Conservation (phyloP, 2,797 vertebrate genomes). For the Lophotriccus pileatus region DNA sequence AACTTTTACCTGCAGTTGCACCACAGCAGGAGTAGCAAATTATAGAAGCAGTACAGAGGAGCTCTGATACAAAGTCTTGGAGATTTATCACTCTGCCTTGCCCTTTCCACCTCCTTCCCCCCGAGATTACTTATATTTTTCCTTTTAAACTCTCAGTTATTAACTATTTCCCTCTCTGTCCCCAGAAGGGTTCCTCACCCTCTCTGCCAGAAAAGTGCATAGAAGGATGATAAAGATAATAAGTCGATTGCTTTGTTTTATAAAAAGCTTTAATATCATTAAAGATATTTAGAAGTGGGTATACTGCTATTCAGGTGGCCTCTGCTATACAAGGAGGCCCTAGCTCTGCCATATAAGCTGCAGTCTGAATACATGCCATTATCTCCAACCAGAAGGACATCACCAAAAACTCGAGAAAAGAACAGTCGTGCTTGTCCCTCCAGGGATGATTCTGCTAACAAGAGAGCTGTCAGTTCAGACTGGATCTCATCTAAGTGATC, state of each 20-base stretch:
- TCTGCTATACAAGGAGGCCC: neutral
- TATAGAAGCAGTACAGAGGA: neutral
- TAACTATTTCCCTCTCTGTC: neutral
- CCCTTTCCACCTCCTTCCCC: neutral
- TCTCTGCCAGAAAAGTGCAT: neutral
- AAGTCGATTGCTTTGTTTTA: neutral
- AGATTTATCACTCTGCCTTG: neutral
- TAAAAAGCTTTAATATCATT: neutral
- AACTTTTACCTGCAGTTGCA: neutral
- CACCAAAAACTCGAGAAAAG: neutral
- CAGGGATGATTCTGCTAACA: neutral
- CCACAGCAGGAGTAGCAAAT: neutral
- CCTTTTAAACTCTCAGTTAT: neutral
- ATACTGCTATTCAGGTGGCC: neutral
- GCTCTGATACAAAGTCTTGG: neutral
- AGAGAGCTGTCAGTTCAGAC: neutral
- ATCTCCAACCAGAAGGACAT: neutral
- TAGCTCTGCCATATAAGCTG: neutral
- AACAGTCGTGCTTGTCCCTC: neutral
- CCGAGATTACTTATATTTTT: neutral
- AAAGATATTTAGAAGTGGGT: neutral
- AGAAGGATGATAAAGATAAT: fast-evolving
- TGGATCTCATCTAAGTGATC: neutral
- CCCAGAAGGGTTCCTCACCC: neutral
- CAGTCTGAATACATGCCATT: neutral